Conservation (phyloP, 1,140 invertebrate genomes). For the Semibalanus balanoides region DNA sequence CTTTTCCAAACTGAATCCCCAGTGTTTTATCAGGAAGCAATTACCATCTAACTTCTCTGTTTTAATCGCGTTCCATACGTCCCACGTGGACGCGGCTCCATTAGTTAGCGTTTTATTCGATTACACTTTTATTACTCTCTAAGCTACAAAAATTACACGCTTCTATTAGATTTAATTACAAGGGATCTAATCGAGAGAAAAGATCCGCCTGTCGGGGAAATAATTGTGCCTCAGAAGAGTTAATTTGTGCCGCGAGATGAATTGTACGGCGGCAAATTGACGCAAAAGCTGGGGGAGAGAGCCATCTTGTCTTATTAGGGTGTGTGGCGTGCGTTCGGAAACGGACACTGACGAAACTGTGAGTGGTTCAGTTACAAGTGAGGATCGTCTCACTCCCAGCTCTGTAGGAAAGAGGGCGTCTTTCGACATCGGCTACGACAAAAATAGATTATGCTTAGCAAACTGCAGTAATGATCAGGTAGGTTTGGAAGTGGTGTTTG, state of each 20-base stretch:
- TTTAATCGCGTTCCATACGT: neutral
- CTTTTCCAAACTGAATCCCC: neutral
- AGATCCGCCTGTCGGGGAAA: neutral
- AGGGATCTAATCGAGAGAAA: neutral
- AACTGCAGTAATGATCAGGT: no score
- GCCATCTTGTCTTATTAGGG: neutral
- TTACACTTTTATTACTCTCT: constrained; percentile 2
- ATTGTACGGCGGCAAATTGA: neutral
- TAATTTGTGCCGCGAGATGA: neutral
- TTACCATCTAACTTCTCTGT: neutral
- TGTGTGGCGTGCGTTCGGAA: no score
- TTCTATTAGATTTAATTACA: constrained; percentile 1
- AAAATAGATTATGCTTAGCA: no score
- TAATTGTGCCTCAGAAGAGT: neutral
- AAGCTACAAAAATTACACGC: constrained; percentile 2
- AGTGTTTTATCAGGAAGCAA: constrained; percentile 2
- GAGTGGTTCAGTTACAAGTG: no score
- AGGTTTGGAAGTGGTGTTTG: no score
- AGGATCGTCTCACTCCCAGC: no score
- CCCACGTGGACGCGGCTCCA: neutral
- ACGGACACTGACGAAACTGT: no score
- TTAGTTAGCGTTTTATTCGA: neutral
- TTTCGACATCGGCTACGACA: no score
- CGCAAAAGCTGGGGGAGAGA: neutral
- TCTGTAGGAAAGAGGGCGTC: no score